Base-by-base conservation (phyloP, 2,113 vertebrate genomes). In the Nothoprocta perdicaria region DNA sequence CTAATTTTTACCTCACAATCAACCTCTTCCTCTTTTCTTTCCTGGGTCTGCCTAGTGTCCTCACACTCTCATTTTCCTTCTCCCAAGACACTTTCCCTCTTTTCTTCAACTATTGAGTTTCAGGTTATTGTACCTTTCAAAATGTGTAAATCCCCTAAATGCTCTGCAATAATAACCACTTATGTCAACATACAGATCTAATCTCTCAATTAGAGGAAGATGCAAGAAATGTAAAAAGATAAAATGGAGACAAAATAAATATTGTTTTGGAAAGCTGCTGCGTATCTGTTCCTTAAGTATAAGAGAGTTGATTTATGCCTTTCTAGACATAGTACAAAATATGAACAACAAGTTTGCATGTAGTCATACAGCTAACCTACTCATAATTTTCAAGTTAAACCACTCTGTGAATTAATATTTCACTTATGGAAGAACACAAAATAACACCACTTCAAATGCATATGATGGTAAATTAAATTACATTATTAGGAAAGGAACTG, bases 271-370 rank as follows among this genome's bases (percentile, higher is more conserved):
- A 80, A 40, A 21, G 18, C 4, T 3, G 23, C 27, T 43, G 8
- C 0, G 0, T 73, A 35, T 68, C 74, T 86, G 17, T 78, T 91
- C 41, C 19, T 66, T 10, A 58, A 18, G 3, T 6, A 18, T 17
- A n/a, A 15, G 33, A 31, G 29, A 21, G 0, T 0, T 6, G 2
- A 12, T 57, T 68, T n/a, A 1, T 80, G 29, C 11, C 38, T 75
- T 41, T 67, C 35, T 48, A 16, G 2, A 1, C 4, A 9, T 5
- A 19, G 4, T 60, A 68, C 16, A 38, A 77, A 52, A 40, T 46
- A 73, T 65, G 29, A 23, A 48, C 23, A 55, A 40, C 6, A 6
- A 12, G 24, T 88, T 77, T 72, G 11, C 26, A 46, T 82, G 41
- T 8, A 76, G 27, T 35, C 69, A 7, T 67, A 19, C 9, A 79